Percentiles rank a stretch among this genome's conserved stretches.
phyloP scores from a whole-genome alignment of 2,113 vertebrate genomes.

The Alaudala cheleensis region DNA sequence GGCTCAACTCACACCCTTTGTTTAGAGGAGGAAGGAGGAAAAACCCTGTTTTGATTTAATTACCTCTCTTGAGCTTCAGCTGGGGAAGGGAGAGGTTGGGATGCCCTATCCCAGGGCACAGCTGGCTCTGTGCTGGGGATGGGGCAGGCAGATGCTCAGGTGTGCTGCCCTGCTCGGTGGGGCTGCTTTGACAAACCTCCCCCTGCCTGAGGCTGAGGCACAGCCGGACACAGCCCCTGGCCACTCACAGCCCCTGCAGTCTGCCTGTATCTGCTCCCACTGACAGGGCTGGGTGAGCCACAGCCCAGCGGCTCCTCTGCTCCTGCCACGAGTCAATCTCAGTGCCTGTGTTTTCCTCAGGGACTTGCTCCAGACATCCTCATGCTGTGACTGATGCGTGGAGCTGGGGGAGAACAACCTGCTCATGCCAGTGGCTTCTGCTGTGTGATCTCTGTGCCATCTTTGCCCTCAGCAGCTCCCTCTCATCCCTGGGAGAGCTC shows the following conservation, averaged over 20 bases:
- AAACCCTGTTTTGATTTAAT: not conserved
- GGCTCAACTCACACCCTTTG: not conserved
- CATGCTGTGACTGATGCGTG: fast-evolving
- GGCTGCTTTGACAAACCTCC: not conserved
- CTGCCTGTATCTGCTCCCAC: fast-evolving
- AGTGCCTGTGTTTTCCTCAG: not conserved
- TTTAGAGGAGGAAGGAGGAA: not conserved
- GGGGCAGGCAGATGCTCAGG: not conserved
- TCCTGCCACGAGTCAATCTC: not conserved
- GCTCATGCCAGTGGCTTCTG: not conserved
- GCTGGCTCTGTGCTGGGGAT: not conserved
- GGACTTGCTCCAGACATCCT: not conserved
- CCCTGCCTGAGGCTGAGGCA: not conserved
- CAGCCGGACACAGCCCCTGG: not conserved
- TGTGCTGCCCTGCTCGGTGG: not conserved
- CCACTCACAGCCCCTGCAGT: fast-evolving
- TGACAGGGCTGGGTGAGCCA: not conserved
- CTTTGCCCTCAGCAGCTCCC: not conserved
- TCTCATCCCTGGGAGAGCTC: fast-evolving
- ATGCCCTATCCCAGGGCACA: not conserved
- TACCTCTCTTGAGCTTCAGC: not conserved
- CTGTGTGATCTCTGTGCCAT: not conserved
- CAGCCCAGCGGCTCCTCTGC: not conserved
- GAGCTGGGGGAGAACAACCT: not conserved
- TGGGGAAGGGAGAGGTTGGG: not conserved